Evolutionary conservation across 2,113 vertebrate genomes (phyloP).

Genomic region (Nymphicus hollandicus): DNA sequence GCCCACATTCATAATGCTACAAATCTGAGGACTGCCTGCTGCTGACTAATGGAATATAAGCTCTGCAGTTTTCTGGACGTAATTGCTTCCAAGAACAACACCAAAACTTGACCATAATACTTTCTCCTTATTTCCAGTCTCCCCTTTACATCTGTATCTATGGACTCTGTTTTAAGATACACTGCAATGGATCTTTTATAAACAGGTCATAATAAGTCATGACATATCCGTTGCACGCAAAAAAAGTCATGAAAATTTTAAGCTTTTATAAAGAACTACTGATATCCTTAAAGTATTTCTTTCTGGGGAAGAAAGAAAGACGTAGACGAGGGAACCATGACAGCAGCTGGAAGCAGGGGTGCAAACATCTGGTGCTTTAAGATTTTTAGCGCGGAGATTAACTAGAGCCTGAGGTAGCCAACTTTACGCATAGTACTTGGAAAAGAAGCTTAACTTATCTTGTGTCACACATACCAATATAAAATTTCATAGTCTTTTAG

Average conservation of each 20-base stretch:
- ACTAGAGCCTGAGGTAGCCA: not conserved
- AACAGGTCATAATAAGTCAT: accelerated
- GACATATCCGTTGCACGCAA: not conserved
- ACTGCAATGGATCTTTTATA: not conserved
- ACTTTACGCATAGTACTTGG: accelerated
- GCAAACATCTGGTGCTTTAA: not conserved
- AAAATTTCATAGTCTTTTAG: not conserved
- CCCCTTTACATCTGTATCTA: accelerated
- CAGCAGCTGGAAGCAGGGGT: not conserved
- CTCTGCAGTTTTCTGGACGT: not conserved
- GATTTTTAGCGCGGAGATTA: not conserved
- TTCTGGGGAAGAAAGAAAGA: not conserved
- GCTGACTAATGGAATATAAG: accelerated
- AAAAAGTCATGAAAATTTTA: not conserved
- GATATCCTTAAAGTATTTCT: not conserved
- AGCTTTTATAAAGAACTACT: not conserved
- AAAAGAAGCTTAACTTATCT: not conserved
- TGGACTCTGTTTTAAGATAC: not conserved
- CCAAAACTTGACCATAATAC: not conserved
- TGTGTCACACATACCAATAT: too few species aligned
- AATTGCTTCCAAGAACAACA: accelerated
- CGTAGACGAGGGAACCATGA: not conserved
- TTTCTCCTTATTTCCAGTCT: not conserved
- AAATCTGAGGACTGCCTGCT: not conserved
- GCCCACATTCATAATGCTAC: accelerated